Evolutionary conservation across 1,140 invertebrate genomes (phyloP).

Genomic region (Tetramorium parvispinum): DNA sequence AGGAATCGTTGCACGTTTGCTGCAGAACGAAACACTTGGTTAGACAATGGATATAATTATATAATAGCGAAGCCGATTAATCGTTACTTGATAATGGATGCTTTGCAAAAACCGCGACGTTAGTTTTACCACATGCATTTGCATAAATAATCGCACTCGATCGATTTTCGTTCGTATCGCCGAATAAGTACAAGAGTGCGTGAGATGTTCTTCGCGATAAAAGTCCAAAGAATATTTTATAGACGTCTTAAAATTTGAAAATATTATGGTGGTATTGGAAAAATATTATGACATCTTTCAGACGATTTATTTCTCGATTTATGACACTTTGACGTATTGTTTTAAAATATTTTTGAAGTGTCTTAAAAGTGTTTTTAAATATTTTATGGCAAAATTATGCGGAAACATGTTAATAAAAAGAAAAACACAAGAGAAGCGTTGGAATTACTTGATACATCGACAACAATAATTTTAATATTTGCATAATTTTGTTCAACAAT

Average conservation of each 20-base stretch:
- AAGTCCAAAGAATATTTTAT: background rate
- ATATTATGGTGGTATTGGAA: no score
- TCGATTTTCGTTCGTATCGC: background rate
- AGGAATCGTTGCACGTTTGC: background rate
- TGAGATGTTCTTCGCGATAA: background rate
- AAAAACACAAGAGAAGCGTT: background rate
- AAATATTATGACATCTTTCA: no score
- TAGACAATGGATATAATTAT: constrained; percentile 23
- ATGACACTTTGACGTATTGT: background rate
- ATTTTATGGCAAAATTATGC: background rate
- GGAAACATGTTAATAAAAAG: background rate
- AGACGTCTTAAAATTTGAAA: background rate
- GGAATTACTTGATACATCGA: background rate
- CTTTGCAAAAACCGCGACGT: background rate
- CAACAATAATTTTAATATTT: background rate
- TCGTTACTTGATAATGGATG: constrained; percentile 9
- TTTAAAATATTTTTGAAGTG: background rate
- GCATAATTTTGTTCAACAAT: background rate
- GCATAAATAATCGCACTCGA: background rate
- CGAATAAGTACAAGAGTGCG: background rate
- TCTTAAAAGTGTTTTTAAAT: background rate
- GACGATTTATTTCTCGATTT: background rate
- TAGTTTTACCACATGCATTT: background rate
- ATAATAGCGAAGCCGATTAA: constrained; percentile 9
- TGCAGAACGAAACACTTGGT: background rate